A percentile compares a stretch with the other conserved stretches of the same genome.
Conservation (phyloP, 2,113 vertebrate species). For the Pseudonaja textilis region DNA sequence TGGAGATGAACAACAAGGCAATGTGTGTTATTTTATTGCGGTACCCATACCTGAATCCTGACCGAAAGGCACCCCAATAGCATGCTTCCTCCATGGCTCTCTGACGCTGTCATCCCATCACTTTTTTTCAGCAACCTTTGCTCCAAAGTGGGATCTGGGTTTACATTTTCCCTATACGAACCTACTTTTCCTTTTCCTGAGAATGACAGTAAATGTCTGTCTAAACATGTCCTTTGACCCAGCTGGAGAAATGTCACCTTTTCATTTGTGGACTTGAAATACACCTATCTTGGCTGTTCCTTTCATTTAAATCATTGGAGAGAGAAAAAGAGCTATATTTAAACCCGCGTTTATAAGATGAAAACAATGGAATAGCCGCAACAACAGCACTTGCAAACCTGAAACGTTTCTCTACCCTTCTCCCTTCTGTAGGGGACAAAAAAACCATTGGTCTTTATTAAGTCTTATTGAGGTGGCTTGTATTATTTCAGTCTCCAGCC, state of each 20-base stretch:
- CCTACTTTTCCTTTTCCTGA: no score
- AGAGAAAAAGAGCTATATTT: background rate
- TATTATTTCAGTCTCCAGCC: background rate
- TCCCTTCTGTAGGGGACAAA: background rate
- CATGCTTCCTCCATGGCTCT: no score
- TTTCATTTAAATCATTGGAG: background rate
- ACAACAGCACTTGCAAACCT: background rate
- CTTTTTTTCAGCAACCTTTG: no score
- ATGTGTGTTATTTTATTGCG: no score
- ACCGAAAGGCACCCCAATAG: no score
- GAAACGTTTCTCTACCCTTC: slow-evolving; percentile 18
- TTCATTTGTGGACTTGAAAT: background rate
- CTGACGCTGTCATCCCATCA: no score
- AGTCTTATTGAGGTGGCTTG: slow-evolving; percentile 16
- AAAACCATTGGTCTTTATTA: background rate
- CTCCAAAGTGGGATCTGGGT: no score
- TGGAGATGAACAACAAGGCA: no score
- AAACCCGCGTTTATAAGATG: background rate
- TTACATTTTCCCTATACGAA: no score
- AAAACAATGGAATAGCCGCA: background rate
- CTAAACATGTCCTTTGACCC: background rate
- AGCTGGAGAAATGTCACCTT: background rate
- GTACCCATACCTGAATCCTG: no score
- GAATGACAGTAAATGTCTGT: background rate
- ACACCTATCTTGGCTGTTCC: background rate